Percentiles rank a stretch among this genome's conserved stretches.
Conservation (phyloP, 2,113 vertebrate genomes). For the Rattus rattus region DNA sequence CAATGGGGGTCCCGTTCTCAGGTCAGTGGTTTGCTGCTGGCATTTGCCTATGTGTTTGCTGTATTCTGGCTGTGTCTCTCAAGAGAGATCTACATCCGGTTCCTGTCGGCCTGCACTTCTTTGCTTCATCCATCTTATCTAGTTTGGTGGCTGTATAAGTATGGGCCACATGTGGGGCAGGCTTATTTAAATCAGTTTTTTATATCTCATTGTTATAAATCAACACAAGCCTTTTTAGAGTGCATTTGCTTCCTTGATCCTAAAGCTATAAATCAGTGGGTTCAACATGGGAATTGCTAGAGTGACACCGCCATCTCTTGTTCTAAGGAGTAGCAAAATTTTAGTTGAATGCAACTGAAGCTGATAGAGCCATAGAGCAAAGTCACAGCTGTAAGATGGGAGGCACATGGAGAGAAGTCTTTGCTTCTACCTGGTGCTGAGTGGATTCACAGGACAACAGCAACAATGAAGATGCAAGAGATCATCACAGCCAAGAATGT, state of each 20-base stretch:
- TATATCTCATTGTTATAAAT: not conserved
- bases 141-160: no score
- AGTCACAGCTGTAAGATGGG: slow-evolving; percentile 72
- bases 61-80: no score
- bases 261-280: slow-evolving; percentile 82
- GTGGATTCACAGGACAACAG: slow-evolving; percentile 69
- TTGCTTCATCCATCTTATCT: no score
- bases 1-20: no score
- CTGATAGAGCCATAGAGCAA: slow-evolving; percentile 76
- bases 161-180: no score
- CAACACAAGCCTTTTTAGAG: slow-evolving; percentile 40
- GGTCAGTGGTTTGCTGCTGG: no score
- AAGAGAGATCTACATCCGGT: no score
- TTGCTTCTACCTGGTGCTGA: slow-evolving; percentile 61
- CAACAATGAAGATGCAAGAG: slow-evolving; percentile 77
- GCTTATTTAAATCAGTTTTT: not conserved
- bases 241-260: slow-evolving; percentile 82
- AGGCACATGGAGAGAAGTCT: slow-evolving; percentile 77
- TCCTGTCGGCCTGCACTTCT: no score
- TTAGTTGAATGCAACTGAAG: slow-evolving; percentile 81
- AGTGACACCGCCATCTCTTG: slow-evolving; percentile 78
- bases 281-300: slow-evolving; percentile 82
- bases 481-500: slow-evolving; percentile 69
- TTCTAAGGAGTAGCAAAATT: slow-evolving; percentile 75
- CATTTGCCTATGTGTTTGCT: no score